These are phyloP conservation scores for Streptopelia turtur DNA, from an alignment of 2,797 vertebrate genomes.

Conservation along the genomic window DNA sequence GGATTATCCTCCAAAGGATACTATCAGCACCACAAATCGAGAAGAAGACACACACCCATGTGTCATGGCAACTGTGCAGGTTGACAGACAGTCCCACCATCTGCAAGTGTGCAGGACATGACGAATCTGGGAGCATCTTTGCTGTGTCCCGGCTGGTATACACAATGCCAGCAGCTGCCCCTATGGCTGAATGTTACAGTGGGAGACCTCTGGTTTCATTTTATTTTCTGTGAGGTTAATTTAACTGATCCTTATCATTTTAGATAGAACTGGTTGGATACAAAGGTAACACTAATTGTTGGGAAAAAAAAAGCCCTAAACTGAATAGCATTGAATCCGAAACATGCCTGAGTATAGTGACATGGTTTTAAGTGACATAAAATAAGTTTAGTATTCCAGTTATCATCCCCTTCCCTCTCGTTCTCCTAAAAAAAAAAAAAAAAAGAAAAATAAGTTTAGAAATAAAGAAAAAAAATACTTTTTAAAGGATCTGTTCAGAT, in stretches of 20 bases:
- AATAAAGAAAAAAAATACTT: neutral
- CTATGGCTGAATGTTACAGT: neutral
- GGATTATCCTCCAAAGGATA: neutral
- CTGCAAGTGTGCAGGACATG: neutral
- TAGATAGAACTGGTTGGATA: neutral
- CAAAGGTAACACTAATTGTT: neutral
- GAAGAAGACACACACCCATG: rapidly evolving
- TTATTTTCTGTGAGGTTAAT: neutral
- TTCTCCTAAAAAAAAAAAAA: neutral
- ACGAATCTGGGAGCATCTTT: neutral
- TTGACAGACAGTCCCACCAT: neutral
- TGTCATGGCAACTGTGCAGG: neutral
- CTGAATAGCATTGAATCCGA: neutral
- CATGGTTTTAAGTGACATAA: neutral
- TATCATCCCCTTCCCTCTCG: neutral
- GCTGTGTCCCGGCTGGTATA: neutral
- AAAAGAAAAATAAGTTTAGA: neutral
- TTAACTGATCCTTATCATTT: neutral
- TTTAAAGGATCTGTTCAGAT: neutral
- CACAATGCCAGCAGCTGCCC: neutral
- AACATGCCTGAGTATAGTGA: neutral
- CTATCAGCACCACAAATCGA: neutral
- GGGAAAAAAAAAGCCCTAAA: neutral
- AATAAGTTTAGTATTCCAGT: neutral
- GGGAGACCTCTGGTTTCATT: neutral